A percentile compares a stretch with the other conserved stretches of the same genome.
phyloP scores from a whole-genome alignment of 2,888 invertebrate species.

The Muschampia plurimacula region DNA sequence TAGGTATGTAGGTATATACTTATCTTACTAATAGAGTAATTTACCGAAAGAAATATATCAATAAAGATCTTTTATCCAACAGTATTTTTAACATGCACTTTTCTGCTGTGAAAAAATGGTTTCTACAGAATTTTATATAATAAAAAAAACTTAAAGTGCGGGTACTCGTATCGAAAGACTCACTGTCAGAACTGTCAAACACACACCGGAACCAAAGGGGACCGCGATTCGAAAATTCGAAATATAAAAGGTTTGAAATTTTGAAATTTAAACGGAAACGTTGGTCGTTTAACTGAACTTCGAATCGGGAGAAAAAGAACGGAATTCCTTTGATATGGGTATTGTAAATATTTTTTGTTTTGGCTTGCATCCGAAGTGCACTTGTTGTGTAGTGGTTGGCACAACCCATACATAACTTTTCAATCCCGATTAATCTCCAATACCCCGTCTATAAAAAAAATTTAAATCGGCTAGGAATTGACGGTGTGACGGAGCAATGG shows the following conservation, averaged over 20 bases:
- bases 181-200: constrained; percentile 22
- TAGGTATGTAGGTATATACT: too few relatives aligned
- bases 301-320: neutral
- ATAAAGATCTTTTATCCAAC: neutral
- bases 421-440: neutral
- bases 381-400: neutral
- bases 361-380: neutral
- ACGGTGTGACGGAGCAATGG: too few relatives aligned
- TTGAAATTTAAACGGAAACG: constrained; percentile 8
- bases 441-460: too few relatives aligned
- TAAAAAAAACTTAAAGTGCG: constrained; percentile 5
- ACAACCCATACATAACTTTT: neutral
- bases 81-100: neutral
- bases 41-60: too few relatives aligned
- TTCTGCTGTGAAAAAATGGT: neutral
- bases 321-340: too few relatives aligned
- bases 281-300: neutral
- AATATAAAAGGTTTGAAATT: constrained; percentile 33
- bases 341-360: neutral
- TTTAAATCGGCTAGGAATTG: neutral
- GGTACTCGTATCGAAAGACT: constrained; percentile 18
- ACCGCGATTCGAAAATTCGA: constrained; percentile 21
- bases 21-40: too few relatives aligned
- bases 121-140: neutral
- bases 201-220: constrained; percentile 13